Base-by-base conservation (phyloP, 2,888 invertebrate species). In the Brachynemurus nebulosus region DNA sequence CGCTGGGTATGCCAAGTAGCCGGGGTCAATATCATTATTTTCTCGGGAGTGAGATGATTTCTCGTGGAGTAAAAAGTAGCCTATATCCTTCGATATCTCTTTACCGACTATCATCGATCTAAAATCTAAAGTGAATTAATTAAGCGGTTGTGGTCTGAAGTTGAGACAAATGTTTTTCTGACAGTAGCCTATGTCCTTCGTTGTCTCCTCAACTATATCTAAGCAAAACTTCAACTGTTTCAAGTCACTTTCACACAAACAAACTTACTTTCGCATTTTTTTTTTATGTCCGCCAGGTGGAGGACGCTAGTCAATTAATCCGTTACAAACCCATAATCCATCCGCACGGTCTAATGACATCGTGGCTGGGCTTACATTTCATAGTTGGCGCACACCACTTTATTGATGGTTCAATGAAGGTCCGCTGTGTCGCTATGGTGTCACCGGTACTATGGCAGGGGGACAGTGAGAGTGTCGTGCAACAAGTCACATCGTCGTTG, bases 341-440 rank as follows among this genome's bases (percentile, higher is more conserved):
- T 62, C 61, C 63, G 33, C 72, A 73, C 55, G 76, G 76, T 34
- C 62, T 76, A 53, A 65, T 74, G 54, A 72, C 74, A 45, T 67
- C 72, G 35, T 69, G 69, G 12, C 59, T 76, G 45, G 76, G 76
- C 34, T 63, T 77, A 33, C 66, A 68, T 48, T 66, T 75, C 57
- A 66, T 63, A 40, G 65, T 76, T 44, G 66, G 68, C 55, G 65
- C 66, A 40, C 64, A 68, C 12, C 74, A 76, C 56, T 76, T 76
- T 57, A 63, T 67, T 43, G 70, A 69, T 4, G 76, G 76, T 42
- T 70, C 69, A 40, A 74, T 76, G 73, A 67, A 68, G 52, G 72
- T 76, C 40, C 72, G 74, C 54, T 77, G 76, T 55, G 65, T 75
- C 44, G 75, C 76, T 20, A 71, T 70, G 48, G 67, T 76, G 53